These are phyloP conservation scores for Parasteatoda tepidariorum DNA, from an alignment of 1,140 invertebrate genomes.

Conservation along the genomic window DNA sequence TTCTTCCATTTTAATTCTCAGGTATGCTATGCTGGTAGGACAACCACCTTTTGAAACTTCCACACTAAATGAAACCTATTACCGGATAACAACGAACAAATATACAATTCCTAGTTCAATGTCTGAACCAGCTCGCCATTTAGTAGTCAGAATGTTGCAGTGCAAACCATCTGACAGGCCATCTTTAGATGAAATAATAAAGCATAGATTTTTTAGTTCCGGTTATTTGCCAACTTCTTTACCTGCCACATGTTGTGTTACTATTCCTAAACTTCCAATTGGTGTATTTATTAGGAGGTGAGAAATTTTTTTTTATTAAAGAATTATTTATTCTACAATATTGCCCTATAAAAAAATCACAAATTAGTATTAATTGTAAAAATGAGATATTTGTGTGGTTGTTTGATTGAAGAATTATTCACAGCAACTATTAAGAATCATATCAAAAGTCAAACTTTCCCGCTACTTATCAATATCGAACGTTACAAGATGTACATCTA, in stretches of 20 bases:
- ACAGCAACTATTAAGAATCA: no score
- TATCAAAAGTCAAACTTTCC: no score
- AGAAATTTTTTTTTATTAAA: background rate
- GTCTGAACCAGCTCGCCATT: conserved; percentile 76
- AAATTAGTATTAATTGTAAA: background rate
- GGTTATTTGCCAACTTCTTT: conserved; percentile 65
- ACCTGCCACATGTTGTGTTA: conserved; percentile 62
- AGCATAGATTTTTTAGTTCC: conserved; percentile 79
- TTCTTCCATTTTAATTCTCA: no score
- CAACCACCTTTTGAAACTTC: conserved; percentile 96
- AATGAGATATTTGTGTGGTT: no score
- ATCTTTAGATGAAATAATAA: conserved; percentile 79
- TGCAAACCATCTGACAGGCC: conserved; percentile 84
- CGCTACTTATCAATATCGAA: no score
- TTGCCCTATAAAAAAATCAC: background rate
- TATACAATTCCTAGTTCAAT: conserved; percentile 85
- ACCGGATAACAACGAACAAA: conserved; percentile 91
- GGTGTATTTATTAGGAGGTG: conserved; percentile 30
- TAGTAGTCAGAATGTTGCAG: conserved; percentile 88
- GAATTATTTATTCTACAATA: background rate
- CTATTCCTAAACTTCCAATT: conserved; percentile 61
- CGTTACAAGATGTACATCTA: no score
- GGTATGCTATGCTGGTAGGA: conserved; percentile 91
- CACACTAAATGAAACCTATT: conserved; percentile 86
- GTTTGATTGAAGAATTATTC: no score